These are phyloP conservation scores for Mythimna lalbum DNA, from an alignment of 2,888 invertebrate species.

Conservation along the genomic window DNA sequence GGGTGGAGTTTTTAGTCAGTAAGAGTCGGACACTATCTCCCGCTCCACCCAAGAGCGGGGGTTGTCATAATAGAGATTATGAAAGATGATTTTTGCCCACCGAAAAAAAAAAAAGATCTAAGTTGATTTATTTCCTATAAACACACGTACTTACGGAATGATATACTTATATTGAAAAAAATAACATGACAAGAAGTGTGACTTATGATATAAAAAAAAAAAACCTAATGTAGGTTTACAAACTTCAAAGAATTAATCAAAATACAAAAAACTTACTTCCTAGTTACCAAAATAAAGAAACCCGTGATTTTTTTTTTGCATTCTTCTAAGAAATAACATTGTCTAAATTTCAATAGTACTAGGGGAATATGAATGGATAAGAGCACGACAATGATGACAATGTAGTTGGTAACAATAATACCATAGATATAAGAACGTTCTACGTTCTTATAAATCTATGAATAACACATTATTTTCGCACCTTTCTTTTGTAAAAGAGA, in stretches of 20 bases:
- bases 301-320: conserved; percentile 23
- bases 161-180: neutral
- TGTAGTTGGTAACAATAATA: conserved; percentile 43
- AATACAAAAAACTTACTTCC: neutral
- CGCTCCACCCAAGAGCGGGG: no score
- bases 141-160: neutral
- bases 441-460: no score
- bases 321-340: conserved; percentile 24
- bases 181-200: no score
- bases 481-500: conserved; percentile 55
- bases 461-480: conserved; percentile 57
- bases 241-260: neutral
- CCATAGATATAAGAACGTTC: no score
- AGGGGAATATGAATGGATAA: conserved; percentile 61
- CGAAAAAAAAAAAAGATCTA: no score
- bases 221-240: neutral
- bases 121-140: neutral
- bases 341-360: conserved; percentile 48
- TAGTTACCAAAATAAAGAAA: conserved; percentile 5
- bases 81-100: no score
- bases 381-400: conserved; percentile 43
- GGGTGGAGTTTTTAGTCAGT: no score
- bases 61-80: no score
- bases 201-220: no score
- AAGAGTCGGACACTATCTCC: no score